Conservation (phyloP, 2,113 vertebrate genomes). For the Galemys pyrenaicus region DNA sequence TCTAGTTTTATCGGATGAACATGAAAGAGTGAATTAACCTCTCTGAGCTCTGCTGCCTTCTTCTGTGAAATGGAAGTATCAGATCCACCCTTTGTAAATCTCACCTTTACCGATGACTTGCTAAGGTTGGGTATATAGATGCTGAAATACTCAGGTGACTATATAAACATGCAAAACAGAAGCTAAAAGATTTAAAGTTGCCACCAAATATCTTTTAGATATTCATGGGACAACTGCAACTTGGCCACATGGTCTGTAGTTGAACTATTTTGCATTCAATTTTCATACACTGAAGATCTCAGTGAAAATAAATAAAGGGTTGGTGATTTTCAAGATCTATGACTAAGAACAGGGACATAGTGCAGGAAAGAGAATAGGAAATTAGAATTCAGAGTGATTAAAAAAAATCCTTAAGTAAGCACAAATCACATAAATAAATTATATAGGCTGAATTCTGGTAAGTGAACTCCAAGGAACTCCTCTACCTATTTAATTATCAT, state of each 20-base stretch:
- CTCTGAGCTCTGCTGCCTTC: not conserved
- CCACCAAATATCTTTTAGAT: not conserved
- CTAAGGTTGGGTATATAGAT: not conserved
- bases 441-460: conserved; percentile 42
- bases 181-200: conserved; percentile 9
- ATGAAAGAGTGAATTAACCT: not conserved
- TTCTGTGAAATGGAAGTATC: not conserved
- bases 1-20: not conserved
- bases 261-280: conserved; percentile 7
- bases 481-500: not conserved
- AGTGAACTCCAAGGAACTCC: conserved; percentile 38
- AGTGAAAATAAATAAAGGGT: conserved; percentile 31
- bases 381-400: not conserved
- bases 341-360: conserved; percentile 2
- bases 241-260: not conserved
- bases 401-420: conserved; percentile 33
- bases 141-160: conserved; percentile 26
- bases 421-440: conserved; percentile 59
- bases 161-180: not conserved
- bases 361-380: not conserved
- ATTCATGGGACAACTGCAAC: not conserved
- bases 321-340: conserved; percentile 13
- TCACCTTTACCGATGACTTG: not conserved
- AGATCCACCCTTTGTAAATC: not conserved
- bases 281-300: not conserved